Conservation (phyloP, 53 echinoderm and acorn worm genomes). For the Luidia sarsii region DNA sequence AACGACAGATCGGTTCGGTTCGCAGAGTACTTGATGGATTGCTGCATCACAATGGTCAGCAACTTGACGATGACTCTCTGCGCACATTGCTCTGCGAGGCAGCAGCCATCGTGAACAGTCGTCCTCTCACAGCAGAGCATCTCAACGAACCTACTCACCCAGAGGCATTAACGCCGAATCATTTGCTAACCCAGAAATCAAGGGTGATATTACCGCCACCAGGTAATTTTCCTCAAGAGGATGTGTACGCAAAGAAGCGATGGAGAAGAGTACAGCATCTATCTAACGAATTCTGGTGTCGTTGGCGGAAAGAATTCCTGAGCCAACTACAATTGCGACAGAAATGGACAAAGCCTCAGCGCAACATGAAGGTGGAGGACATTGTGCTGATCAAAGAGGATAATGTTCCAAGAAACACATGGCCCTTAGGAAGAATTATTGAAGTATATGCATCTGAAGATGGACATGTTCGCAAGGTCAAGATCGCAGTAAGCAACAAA, state of each 20-base stretch:
- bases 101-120: conserved; percentile 61
- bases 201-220: conserved; percentile 59
- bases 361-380: conserved; percentile 21
- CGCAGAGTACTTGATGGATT: conserved; percentile 59
- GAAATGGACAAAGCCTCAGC: conserved; percentile 34
- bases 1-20: conserved; percentile 63
- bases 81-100: conserved; percentile 67
- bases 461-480: conserved; percentile 47
- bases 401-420: conserved; percentile 15
- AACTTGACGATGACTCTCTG: conserved; percentile 72
- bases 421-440: conserved; percentile 25
- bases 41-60: conserved; percentile 53
- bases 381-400: conserved; percentile 53
- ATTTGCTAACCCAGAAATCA: conserved; percentile 57
- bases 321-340: conserved; percentile 7
- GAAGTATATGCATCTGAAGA: conserved; percentile 37
- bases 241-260: conserved; percentile 36
- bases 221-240: conserved; percentile 42
- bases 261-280: conserved; percentile 54
- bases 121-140: conserved; percentile 47
- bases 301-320: conserved; percentile 44
- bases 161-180: conserved; percentile 59
- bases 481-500: conserved; percentile 1
- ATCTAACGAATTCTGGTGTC: conserved; percentile 34
- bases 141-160: conserved; percentile 1